A percentile compares a stretch with the other conserved stretches of the same genome.
These are phyloP conservation scores for Tursiops truncatus DNA, from an alignment of 2,113 vertebrate species.

Conservation along the genomic window DNA sequence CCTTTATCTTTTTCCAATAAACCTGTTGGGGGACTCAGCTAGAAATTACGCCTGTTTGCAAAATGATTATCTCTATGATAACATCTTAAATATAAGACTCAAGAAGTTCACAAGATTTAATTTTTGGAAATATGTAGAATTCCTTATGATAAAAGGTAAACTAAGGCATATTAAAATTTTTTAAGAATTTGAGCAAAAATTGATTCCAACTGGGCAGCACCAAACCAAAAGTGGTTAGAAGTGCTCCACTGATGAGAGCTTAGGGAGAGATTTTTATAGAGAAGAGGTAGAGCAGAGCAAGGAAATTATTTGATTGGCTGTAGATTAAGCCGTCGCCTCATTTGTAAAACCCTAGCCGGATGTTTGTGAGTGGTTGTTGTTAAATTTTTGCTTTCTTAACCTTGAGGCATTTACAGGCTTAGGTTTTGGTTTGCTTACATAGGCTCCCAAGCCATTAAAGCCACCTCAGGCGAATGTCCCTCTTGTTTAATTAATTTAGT, in stretches of 20 bases:
- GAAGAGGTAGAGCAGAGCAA: background rate
- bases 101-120: background rate
- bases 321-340: background rate
- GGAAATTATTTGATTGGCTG: background rate
- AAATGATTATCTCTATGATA: background rate
- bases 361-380: background rate
- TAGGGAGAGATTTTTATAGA: background rate
- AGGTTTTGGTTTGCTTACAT: background rate
- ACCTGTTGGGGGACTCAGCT: background rate
- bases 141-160: background rate
- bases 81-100: background rate
- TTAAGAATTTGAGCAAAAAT: background rate
- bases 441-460: background rate
- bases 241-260: background rate
- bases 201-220: background rate
- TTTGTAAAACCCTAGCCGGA: background rate
- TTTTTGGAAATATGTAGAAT: background rate
- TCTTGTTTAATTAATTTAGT: background rate
- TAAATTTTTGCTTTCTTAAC: background rate
- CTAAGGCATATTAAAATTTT: background rate
- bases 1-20: slow-evolving; percentile 4
- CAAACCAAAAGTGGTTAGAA: background rate
- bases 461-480: background rate
- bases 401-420: background rate
- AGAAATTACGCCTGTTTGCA: background rate